Conservation (phyloP, 2,113 vertebrate genomes). For the Clinocottus analis region DNA sequence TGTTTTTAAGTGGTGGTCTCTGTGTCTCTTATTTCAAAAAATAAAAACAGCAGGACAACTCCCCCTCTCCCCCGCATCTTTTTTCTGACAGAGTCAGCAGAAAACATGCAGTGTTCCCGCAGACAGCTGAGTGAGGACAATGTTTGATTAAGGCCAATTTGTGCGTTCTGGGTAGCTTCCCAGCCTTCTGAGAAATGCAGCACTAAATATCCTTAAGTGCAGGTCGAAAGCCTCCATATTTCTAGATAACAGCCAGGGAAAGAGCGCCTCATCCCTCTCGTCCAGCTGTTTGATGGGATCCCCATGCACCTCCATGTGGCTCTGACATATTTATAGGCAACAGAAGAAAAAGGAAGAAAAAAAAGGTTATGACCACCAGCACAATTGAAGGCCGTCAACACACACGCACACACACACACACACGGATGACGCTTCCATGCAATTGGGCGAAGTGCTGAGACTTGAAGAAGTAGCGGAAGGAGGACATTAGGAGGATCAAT, state of each 20-base stretch:
- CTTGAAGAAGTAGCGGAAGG: conserved; percentile 30
- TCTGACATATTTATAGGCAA: conserved; percentile 53
- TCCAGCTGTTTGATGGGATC: conserved; percentile 39
- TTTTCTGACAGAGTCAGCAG: conserved; percentile 49
- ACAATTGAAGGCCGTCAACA: conserved; percentile 41
- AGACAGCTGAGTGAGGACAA: conserved; percentile 54
- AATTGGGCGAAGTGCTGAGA: conserved; percentile 40
- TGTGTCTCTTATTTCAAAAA: conserved; percentile 16
- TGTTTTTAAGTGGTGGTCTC: background rate
- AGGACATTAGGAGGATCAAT: conserved; percentile 60
- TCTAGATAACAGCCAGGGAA: conserved; percentile 50
- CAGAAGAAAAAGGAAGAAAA: background rate
- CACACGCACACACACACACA: no score
- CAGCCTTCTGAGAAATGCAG: conserved; percentile 60
- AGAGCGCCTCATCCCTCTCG: conserved; percentile 14
- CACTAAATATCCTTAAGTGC: conserved; percentile 68
- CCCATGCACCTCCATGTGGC: conserved; percentile 27
- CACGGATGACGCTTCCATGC: conserved; percentile 14
- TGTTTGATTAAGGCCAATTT: conserved; percentile 64
- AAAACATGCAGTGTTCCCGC: conserved; percentile 36
- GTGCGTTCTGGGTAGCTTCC: conserved; percentile 56
- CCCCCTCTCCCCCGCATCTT: no score
- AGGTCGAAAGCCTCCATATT: conserved; percentile 57
- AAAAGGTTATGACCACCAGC: conserved; percentile 33
- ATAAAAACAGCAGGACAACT: conserved; percentile 9